phyloP scores from a whole-genome alignment of 2,797 vertebrate species.

The Pseudomugil gertrudae region DNA sequence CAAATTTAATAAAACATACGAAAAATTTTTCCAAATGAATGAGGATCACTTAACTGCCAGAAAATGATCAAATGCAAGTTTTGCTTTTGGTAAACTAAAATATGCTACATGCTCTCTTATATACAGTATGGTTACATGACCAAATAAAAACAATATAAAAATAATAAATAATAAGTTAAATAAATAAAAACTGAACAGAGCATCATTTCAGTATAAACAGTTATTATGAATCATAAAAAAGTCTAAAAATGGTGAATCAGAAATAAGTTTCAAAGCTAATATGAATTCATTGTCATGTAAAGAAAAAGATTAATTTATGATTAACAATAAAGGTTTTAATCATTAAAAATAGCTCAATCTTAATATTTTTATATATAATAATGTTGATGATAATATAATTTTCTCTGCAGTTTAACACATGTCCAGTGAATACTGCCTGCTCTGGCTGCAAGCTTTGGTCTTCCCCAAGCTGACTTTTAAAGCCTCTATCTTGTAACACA shows the following conservation, averaged over 20 bases:
- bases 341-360: background rate
- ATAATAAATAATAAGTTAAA: no score
- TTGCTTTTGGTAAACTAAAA: background rate
- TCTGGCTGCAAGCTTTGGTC: conserved; percentile 15
- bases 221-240: background rate
- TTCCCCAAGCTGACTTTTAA: conserved; percentile 47
- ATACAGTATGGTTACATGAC: no score
- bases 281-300: background rate
- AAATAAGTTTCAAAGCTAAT: background rate
- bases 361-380: background rate
- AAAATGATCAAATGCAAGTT: background rate
- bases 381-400: background rate
- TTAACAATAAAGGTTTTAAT: background rate
- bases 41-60: background rate
- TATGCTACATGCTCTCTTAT: background rate
- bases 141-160: no score
- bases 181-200: background rate
- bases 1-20: background rate
- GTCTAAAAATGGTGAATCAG: background rate
- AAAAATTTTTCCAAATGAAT: no score
- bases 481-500: conserved; percentile 25
- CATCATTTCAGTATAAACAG: background rate
- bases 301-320: background rate
- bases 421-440: conserved; percentile 25
- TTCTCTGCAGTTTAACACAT: conserved; percentile 32